Evolutionary conservation across 2,888 invertebrate species (phyloP), one percentile per base, ranked within the genome.

Genomic region (Drosophila cracens): DNA sequence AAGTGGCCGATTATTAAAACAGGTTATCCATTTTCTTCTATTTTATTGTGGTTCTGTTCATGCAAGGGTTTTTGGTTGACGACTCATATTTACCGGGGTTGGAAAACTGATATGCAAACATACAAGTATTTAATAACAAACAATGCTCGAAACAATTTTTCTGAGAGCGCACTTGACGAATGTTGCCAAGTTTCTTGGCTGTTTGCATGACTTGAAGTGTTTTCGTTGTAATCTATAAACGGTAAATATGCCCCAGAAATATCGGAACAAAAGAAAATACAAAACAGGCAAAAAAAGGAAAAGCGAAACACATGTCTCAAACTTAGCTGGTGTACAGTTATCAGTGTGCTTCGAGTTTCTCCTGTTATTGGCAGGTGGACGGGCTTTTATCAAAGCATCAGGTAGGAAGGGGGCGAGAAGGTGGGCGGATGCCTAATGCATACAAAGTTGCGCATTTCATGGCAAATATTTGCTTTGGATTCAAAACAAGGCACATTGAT

Each of bases 401-500:
- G 31, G 34, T 51, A 40, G 34, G 4, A 34, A 25, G 16, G 3
- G 43, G 2, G 38, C 21, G 21, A 10, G 25, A 4, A 7, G 13
- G 36, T 4, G 11, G 13, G 34, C 40, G 52, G 34, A 54, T 54
- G 43, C 61, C 40, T 43, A 34, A 25, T n/a, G 21, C 65, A 49
- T 43, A 16, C 27, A 48, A 34, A 49, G 60, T 25, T 69, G 59
- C 54, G 59, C 59, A 56, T 57, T 76, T 76, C 36, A 34, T 36
- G 16, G 16, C 52, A 36, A 2, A 40, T 67, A 71, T 72, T 80
- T 70, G 57, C 43, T 59, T 54, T 83, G 65, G 76, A 82, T 73
- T 83, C 81, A 79, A 83, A 79, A 70, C 72, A 65, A 56, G 72
- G 67, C 58, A 51, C 68, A 64, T 46, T 67, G 73, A 71, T 60